Percentiles rank a stretch among this genome's conserved stretches.
phyloP scores from a whole-genome alignment of 2,888 invertebrate species.

The Andrena fulva region DNA sequence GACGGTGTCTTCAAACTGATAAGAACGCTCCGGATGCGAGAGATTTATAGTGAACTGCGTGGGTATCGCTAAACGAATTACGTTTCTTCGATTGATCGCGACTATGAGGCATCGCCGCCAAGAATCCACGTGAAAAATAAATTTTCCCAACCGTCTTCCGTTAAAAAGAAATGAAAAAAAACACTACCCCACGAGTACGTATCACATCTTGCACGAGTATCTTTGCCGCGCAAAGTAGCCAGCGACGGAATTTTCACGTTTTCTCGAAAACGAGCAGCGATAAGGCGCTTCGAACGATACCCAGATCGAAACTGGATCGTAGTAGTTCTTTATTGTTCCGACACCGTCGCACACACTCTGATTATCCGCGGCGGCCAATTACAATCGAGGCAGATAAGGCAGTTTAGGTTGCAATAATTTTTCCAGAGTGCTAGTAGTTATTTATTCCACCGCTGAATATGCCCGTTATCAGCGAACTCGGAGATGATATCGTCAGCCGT shows the following conservation, averaged over 20 bases:
- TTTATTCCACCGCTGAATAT: conserved; percentile 70
- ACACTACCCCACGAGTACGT: too few relatives aligned
- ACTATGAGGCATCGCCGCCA: conserved; percentile 36
- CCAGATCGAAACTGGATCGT: conserved; percentile 21
- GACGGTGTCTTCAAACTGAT: conserved; percentile 80
- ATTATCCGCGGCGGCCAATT: conserved; percentile 41
- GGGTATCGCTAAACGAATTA: conserved; percentile 66
- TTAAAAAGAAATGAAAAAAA: not conserved
- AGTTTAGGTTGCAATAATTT: conserved; percentile 55
- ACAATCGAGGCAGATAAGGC: conserved; percentile 41
- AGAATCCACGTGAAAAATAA: conserved; percentile 13
- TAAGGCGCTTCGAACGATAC: not conserved
- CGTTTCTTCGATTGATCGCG: conserved; percentile 59
- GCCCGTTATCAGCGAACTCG: conserved; percentile 65
- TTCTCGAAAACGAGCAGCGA: not conserved
- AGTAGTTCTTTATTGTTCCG: conserved; percentile 14
- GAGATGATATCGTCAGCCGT: conserved; percentile 64
- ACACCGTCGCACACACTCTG: conserved; percentile 17
- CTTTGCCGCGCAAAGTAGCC: not conserved
- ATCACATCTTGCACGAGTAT: not conserved
- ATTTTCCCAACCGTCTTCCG: not conserved
- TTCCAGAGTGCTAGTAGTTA: conserved; percentile 62
- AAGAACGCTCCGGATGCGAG: conserved; percentile 71
- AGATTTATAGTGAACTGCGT: conserved; percentile 69
- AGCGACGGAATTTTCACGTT: not conserved